Conservation (phyloP, 2,888 invertebrate species). For the Linyphia triangularis region DNA sequence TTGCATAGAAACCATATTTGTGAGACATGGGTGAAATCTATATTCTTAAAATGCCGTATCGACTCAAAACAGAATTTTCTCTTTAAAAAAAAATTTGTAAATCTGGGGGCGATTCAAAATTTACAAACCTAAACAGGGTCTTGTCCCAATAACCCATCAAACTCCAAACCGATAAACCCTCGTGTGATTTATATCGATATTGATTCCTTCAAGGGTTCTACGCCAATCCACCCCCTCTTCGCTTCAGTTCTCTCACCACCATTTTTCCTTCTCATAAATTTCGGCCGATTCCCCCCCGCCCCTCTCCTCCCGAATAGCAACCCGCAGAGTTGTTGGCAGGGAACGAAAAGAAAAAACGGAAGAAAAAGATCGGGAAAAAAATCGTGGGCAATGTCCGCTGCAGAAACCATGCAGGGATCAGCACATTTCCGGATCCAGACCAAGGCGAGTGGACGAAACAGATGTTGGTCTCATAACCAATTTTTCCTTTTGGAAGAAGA, state of each 20-base stretch:
- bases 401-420: conserved; percentile 47
- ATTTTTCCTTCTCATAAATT: conserved; percentile 66
- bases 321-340: conserved; percentile 47
- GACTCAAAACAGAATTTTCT: neutral
- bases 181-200: conserved; percentile 61
- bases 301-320: neutral
- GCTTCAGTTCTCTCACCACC: conserved; percentile 52
- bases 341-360: neutral
- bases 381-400: conserved; percentile 41
- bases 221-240: conserved; percentile 42
- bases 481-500: too few relatives aligned
- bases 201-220: conserved; percentile 26
- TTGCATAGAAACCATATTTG: too few relatives aligned
- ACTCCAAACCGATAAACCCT: conserved; percentile 19
- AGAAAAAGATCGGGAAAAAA: conserved; percentile 5
- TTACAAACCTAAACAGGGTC: conserved; percentile 41
- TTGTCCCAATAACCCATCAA: conserved; percentile 33
- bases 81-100: neutral
- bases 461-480: too few relatives aligned
- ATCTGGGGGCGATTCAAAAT: conserved; percentile 18
- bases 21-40: too few relatives aligned
- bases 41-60: too few relatives aligned
- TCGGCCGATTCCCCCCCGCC: neutral
- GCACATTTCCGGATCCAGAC: conserved; percentile 71
- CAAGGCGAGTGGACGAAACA: conserved; percentile 30